Conservation (phyloP, 1,140 invertebrate species). For the Charaxes varanes region DNA sequence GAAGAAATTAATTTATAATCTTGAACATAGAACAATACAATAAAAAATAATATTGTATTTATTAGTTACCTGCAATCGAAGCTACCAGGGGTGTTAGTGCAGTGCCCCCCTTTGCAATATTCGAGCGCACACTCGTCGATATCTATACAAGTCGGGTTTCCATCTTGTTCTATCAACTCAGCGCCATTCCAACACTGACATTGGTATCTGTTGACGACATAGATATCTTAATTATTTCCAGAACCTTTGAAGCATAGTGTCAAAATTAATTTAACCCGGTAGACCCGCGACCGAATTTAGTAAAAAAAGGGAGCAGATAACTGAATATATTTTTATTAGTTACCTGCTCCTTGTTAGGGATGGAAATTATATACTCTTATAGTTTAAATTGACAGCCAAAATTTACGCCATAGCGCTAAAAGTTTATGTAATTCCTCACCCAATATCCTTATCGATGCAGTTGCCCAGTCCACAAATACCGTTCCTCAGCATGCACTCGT, state of each 20-base stretch:
- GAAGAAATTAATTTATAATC: not conserved
- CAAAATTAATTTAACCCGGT: too few species aligned
- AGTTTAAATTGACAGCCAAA: too few species aligned
- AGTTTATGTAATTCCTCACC: slow-evolving; percentile 71
- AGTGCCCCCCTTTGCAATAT: slow-evolving; percentile 63
- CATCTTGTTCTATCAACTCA: slow-evolving; percentile 52
- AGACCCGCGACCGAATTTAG: too few species aligned
- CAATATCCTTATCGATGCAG: slow-evolving; percentile 84
- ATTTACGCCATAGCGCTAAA: too few species aligned
- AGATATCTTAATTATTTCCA: too few species aligned
- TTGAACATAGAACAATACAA: not conserved
- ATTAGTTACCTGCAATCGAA: slow-evolving; percentile 77
- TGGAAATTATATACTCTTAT: too few species aligned
- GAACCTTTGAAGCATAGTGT: too few species aligned
- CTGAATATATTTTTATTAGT: too few species aligned
- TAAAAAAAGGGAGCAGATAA: too few species aligned
- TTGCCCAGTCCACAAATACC: slow-evolving; percentile 86
- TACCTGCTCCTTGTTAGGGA: too few species aligned
- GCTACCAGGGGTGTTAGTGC: slow-evolving; percentile 84
- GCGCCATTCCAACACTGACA: slow-evolving; percentile 67
- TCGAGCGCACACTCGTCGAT: slow-evolving; percentile 79
- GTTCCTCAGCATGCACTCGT: slow-evolving; percentile 83
- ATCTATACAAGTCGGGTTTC: slow-evolving; percentile 74
- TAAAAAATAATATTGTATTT: not conserved
- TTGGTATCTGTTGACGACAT: slow-evolving; percentile 52